phyloP scores from a whole-genome alignment of 2,888 invertebrate genomes.

The Trissolcus japonicus region DNA sequence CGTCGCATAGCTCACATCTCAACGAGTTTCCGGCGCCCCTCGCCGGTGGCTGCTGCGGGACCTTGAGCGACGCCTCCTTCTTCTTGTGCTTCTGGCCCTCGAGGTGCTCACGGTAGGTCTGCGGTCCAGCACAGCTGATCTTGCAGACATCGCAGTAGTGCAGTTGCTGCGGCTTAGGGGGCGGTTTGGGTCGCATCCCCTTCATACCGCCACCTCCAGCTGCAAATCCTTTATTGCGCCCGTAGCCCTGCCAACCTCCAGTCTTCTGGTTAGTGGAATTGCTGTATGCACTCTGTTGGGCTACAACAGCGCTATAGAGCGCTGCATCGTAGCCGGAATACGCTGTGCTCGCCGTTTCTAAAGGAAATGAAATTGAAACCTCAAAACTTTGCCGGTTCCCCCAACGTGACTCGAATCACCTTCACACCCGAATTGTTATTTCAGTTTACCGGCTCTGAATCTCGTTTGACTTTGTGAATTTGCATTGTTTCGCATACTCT shows the following conservation, averaged over 20 bases:
- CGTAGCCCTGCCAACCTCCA: slow-evolving; percentile 81
- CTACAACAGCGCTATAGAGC: slow-evolving; percentile 96
- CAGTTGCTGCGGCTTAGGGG: slow-evolving; percentile 93
- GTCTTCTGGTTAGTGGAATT: slow-evolving; percentile 77
- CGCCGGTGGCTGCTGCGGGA: slow-evolving; percentile 77
- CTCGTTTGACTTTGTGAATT: slow-evolving; percentile 2
- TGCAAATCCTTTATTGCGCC: slow-evolving; percentile 77
- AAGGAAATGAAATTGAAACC: slow-evolving; percentile 74
- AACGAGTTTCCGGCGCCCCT: slow-evolving; percentile 83
- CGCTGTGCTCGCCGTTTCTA: slow-evolving; percentile 82
- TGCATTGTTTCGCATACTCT: slow-evolving; percentile 2
- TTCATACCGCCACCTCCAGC: slow-evolving; percentile 76
- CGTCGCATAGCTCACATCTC: slow-evolving; percentile 98
- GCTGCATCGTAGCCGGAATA: slow-evolving; percentile 96
- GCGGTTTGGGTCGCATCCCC: slow-evolving; percentile 84
- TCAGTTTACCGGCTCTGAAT: background rate
- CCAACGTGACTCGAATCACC: slow-evolving; percentile 9
- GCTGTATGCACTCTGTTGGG: slow-evolving; percentile 80
- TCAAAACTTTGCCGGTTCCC: slow-evolving; percentile 68
- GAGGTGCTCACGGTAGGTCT: slow-evolving; percentile 96
- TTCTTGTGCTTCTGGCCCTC: slow-evolving; percentile 99
- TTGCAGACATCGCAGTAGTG: slow-evolving; percentile 99
- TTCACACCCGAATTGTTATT: background rate
- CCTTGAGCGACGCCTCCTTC: slow-evolving; percentile 92
- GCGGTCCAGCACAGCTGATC: slow-evolving; percentile 97